phyloP scores from a whole-genome alignment of 2,113 vertebrate genomes.

The Raphicerus campestris region DNA sequence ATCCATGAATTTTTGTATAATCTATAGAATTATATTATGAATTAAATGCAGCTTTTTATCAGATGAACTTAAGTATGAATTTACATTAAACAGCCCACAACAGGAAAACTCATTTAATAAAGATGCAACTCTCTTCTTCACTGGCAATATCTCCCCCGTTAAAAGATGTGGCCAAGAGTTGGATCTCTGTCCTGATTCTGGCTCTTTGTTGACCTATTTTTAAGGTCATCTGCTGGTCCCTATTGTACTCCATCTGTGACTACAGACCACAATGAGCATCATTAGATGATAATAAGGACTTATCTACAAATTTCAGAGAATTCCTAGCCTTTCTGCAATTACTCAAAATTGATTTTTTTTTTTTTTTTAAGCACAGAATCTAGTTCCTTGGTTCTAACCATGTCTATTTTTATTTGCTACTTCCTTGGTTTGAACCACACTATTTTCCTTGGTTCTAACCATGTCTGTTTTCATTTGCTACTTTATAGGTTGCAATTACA shows the following conservation, averaged over 20 bases:
- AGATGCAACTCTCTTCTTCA: neutral
- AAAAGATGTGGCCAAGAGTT: neutral
- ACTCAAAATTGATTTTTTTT: neutral
- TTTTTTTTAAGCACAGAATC: neutral
- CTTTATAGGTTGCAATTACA: slow-evolving; percentile 23
- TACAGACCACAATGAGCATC: neutral
- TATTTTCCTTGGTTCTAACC: slow-evolving; percentile 41
- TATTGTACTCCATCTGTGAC: neutral
- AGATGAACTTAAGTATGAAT: neutral
- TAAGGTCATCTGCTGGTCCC: neutral
- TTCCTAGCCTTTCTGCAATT: neutral
- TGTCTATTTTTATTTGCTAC: slow-evolving; percentile 35
- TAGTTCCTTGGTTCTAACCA: slow-evolving; percentile 24
- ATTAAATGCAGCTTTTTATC: neutral
- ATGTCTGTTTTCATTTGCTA: slow-evolving; percentile 11
- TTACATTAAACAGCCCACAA: neutral
- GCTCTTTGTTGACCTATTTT: neutral
- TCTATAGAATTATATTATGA: neutral
- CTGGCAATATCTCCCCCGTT: neutral
- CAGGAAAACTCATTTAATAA: neutral
- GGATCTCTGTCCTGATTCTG: neutral
- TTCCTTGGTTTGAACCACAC: slow-evolving; percentile 41
- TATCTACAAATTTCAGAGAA: neutral
- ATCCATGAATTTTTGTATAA: neutral
- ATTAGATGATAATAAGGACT: neutral